Evolutionary conservation across 2,113 vertebrate species (phyloP).

Genomic region (Leptocoma aspasia): DNA sequence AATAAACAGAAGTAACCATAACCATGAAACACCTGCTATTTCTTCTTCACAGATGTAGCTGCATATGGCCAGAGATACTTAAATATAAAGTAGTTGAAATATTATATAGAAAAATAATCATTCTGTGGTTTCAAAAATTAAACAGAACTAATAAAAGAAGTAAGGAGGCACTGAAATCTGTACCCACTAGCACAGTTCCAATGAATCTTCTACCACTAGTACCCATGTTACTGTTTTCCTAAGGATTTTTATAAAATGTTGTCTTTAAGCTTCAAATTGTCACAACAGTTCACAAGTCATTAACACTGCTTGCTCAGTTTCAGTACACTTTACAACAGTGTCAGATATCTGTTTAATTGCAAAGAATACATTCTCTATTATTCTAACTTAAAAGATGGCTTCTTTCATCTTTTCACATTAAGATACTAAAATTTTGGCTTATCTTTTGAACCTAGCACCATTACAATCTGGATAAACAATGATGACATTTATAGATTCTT

Average conservation of each 20-base stretch:
- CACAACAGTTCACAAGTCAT: neutral
- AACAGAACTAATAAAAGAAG: neutral
- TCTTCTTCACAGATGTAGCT: constrained; percentile 56
- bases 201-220: neutral
- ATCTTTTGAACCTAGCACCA: neutral
- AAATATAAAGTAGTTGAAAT: constrained; percentile 57
- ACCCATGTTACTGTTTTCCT: neutral
- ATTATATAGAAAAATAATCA: constrained; percentile 52
- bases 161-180: neutral
- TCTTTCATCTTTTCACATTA: neutral
- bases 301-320: neutral
- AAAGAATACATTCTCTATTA: neutral
- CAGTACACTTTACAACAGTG: neutral
- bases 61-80: constrained; percentile 38
- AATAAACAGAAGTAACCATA: constrained; percentile 59
- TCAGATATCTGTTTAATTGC: neutral
- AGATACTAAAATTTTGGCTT: neutral
- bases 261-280: neutral
- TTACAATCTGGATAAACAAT: neutral
- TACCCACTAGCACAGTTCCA: neutral
- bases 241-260: neutral
- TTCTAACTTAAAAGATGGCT: neutral
- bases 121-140: neutral
- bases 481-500: neutral
- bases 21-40: constrained; percentile 59